Evolutionary conservation across 2,113 vertebrate genomes (phyloP).

Genomic region (Gymnogyps californianus): DNA sequence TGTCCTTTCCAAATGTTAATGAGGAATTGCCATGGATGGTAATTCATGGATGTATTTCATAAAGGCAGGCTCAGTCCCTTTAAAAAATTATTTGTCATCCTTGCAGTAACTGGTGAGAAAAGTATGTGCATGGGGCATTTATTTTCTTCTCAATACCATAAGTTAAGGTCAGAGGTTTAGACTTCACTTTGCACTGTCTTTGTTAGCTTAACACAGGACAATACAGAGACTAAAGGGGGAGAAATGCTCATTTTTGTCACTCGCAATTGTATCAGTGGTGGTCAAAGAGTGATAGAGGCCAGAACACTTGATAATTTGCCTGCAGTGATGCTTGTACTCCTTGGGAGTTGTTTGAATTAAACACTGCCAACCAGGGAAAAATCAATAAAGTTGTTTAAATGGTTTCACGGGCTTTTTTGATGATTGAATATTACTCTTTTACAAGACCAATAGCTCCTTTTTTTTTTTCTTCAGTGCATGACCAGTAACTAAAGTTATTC

Average conservation of each 20-base stretch:
- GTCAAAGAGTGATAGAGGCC: slow-evolving; percentile 50
- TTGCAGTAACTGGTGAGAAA: background rate
- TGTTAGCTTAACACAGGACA: slow-evolving; percentile 7
- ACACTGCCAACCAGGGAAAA: slow-evolving; percentile 75
- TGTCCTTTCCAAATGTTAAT: slow-evolving; percentile 33
- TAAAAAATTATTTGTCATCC: background rate
- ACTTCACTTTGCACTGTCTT: background rate
- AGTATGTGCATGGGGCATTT: background rate
- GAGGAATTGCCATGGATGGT: background rate
- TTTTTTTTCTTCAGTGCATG: background rate
- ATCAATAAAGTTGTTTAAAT: slow-evolving; percentile 83
- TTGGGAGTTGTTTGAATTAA: slow-evolving; percentile 80
- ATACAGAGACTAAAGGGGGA: background rate
- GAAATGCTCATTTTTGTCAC: slow-evolving; percentile 58
- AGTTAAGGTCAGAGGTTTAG: background rate
- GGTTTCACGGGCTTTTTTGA: slow-evolving; percentile 71
- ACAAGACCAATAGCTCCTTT: slow-evolving; percentile 43
- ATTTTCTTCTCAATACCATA: background rate
- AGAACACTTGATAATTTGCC: slow-evolving; percentile 80
- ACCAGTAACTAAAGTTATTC: slow-evolving; percentile 63
- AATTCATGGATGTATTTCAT: background rate
- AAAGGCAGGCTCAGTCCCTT: background rate
- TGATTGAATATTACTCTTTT: slow-evolving; percentile 72
- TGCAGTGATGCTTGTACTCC: slow-evolving; percentile 66
- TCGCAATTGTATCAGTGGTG: slow-evolving; percentile 50